phyloP scores from a whole-genome alignment of 2,797 vertebrate genomes.

The Odontamblyopus rebecca region DNA sequence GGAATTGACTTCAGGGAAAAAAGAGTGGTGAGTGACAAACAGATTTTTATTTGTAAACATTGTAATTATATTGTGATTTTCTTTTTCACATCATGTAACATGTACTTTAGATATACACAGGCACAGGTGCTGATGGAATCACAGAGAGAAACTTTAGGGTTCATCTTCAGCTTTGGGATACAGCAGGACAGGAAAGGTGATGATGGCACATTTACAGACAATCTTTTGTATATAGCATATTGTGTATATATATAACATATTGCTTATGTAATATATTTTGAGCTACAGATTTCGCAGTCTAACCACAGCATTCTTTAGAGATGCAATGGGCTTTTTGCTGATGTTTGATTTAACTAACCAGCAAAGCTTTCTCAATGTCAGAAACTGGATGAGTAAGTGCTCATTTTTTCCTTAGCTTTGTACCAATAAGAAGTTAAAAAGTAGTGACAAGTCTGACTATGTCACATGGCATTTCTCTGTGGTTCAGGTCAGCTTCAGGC shows the following conservation, averaged over 20 bases:
- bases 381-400: slow-evolving; percentile 96
- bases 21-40: slow-evolving; percentile 86
- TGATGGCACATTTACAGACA: background rate
- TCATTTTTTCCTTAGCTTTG: slow-evolving; percentile 8
- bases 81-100: background rate
- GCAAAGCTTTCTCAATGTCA: slow-evolving; percentile 95
- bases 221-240: background rate
- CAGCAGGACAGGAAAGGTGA: slow-evolving; percentile 94
- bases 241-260: background rate
- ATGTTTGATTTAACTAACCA: slow-evolving; percentile 97
- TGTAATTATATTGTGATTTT: no score
- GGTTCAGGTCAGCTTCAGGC: slow-evolving; percentile 92
- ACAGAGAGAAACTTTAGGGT: slow-evolving; percentile 86
- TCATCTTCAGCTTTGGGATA: slow-evolving; percentile 97
- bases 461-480: slow-evolving; percentile 26
- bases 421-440: slow-evolving; percentile 8
- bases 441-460: slow-evolving; percentile 5
- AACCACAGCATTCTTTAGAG: slow-evolving; percentile 94
- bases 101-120: slow-evolving; percentile 80
- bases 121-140: slow-evolving; percentile 80
- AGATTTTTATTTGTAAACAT: background rate
- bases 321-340: slow-evolving; percentile 96
- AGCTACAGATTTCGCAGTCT: slow-evolving; percentile 88
- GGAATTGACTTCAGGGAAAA: slow-evolving; percentile 97
- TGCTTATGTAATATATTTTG: background rate